These are phyloP conservation scores for Centropus bengalensis DNA, from an alignment of 2,113 vertebrate species.

Conservation along the genomic window DNA sequence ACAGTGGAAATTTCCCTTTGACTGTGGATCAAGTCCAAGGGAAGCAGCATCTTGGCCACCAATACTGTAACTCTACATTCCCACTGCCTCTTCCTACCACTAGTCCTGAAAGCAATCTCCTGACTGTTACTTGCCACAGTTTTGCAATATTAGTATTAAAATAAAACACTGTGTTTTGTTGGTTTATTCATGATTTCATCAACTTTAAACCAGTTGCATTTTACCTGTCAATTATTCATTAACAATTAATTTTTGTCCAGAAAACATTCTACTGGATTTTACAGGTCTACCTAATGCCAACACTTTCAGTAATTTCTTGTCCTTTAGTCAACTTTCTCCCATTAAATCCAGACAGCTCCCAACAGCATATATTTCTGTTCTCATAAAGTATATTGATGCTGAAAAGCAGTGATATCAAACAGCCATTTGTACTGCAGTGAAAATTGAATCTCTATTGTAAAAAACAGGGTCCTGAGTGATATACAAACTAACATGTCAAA, in stretches of 20 bases:
- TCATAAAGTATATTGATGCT: background rate
- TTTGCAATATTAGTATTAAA: background rate
- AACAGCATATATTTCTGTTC: background rate
- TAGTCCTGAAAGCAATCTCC: background rate
- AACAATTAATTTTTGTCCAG: background rate
- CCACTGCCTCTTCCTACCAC: background rate
- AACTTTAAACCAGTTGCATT: background rate
- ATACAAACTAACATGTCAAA: background rate
- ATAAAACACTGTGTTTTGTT: background rate
- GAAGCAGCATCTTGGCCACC: background rate
- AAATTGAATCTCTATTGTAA: background rate
- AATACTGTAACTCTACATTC: background rate
- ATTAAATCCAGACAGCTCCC: background rate
- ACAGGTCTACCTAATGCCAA: background rate
- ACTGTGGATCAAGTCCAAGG: background rate
- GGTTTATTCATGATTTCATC: background rate
- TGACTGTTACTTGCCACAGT: background rate
- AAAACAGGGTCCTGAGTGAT: background rate
- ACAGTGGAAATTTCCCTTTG: constrained; percentile 6
- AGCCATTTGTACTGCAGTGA: background rate
- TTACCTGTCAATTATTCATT: background rate
- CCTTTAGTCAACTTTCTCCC: background rate
- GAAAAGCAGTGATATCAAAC: background rate
- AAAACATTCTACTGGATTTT: background rate
- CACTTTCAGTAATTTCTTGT: background rate